Evolutionary conservation across 2,797 vertebrate genomes (phyloP).

Genomic region (Phaenicophaeus curvirostris): DNA sequence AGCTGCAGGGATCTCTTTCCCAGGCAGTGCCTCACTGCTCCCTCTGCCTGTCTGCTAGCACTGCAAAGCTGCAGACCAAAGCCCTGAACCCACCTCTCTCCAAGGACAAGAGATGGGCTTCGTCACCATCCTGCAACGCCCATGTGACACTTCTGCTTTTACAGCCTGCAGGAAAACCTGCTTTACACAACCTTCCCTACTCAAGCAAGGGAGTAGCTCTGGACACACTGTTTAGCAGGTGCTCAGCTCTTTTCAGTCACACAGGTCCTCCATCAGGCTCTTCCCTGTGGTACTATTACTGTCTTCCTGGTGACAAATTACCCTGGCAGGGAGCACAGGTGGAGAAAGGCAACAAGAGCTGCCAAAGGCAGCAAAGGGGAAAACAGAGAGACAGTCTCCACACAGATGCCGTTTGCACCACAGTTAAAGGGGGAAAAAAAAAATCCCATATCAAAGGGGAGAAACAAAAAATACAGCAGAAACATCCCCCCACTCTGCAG

Average conservation of each 20-base stretch:
- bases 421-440: not conserved
- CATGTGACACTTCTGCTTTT: not conserved
- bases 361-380: not conserved
- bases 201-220: not conserved
- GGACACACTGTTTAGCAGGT: not conserved
- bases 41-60: not conserved
- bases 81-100: not conserved
- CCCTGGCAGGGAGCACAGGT: not conserved
- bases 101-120: not conserved
- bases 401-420: not conserved
- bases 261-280: not conserved
- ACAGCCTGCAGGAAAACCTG: accelerated
- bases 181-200: not conserved
- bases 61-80: not conserved
- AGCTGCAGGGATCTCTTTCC: not conserved
- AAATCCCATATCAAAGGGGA: not conserved
- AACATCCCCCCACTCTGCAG: not conserved
- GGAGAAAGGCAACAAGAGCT: not conserved
- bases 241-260: not conserved
- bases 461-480: not conserved
- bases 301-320: not conserved
- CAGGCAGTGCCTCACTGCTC: accelerated
- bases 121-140: not conserved
- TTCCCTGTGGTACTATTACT: not conserved
- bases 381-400: not conserved